Conservation (phyloP, 2,888 invertebrate genomes). For the Pilophorus perplexus region DNA sequence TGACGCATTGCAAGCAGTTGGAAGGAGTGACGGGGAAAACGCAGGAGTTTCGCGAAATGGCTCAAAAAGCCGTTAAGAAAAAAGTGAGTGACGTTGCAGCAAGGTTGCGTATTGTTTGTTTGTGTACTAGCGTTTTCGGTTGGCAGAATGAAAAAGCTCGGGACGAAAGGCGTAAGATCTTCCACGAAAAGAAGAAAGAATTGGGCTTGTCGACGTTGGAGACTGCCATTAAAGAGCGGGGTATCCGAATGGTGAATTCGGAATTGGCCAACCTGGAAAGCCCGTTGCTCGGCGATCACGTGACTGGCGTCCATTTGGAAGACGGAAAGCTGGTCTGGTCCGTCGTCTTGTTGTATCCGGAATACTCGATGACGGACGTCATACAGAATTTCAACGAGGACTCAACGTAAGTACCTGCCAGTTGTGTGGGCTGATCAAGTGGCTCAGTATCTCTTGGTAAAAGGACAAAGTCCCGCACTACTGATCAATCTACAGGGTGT, state of each 20-base stretch:
- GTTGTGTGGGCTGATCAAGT: too few species aligned
- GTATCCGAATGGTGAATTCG: conserved; percentile 50
- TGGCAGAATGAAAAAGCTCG: conserved; percentile 57
- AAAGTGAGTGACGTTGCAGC: conserved; percentile 52
- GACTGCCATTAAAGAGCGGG: conserved; percentile 54
- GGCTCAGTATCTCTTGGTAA: too few species aligned
- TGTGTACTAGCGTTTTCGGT: too few species aligned
- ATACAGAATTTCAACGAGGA: conserved; percentile 77
- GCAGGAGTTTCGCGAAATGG: conserved; percentile 57
- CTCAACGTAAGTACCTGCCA: conserved; percentile 56
- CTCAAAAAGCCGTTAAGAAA: conserved; percentile 57
- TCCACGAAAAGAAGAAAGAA: conserved; percentile 53
- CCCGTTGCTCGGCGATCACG: conserved; percentile 17
- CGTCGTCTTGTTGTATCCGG: conserved; percentile 83
- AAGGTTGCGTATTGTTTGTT: too few species aligned
- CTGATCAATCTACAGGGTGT: too few species aligned
- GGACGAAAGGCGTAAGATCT: conserved; percentile 59
- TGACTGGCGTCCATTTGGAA: conserved; percentile 59
- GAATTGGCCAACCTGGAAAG: conserved; percentile 27
- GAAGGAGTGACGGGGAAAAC: conserved; percentile 56
- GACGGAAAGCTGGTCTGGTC: conserved; percentile 75
- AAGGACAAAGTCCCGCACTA: too few species aligned
- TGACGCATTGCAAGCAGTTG: conserved; percentile 60
- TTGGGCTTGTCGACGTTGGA: conserved; percentile 55
- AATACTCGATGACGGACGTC: conserved; percentile 82